A percentile compares a stretch with the other conserved stretches of the same genome.
phyloP scores from a whole-genome alignment of 2,113 vertebrate species.

The Triplophysa rosa region DNA sequence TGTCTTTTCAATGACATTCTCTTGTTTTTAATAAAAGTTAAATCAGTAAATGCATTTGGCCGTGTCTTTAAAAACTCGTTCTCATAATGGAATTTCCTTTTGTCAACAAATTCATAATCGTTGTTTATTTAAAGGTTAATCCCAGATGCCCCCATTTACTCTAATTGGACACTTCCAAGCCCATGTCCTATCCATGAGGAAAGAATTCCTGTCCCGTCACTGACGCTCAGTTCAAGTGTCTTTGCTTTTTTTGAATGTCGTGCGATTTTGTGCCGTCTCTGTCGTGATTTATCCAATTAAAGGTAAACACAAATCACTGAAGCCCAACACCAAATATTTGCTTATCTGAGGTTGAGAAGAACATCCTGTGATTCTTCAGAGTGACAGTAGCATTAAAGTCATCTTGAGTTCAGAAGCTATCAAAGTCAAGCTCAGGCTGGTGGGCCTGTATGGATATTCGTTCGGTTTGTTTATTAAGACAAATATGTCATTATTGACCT shows the following conservation, averaged over 20 bases:
- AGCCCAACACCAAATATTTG: conserved; percentile 61
- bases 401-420: conserved; percentile 7
- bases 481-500: conserved; percentile 45
- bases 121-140: conserved; percentile 65
- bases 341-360: conserved; percentile 60
- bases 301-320: conserved; percentile 51
- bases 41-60: conserved; percentile 22
- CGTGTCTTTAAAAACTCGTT: conserved; percentile 40
- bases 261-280: conserved; percentile 20
- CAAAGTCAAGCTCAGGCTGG: conserved; percentile 43
- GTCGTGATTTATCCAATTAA: conserved; percentile 47
- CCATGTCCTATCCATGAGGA: neutral
- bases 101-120: conserved; percentile 59
- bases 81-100: conserved; percentile 66
- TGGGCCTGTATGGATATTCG: conserved; percentile 43
- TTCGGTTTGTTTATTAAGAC: conserved; percentile 49
- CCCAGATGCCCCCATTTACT: conserved; percentile 46
- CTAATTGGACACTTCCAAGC: conserved; percentile 60
- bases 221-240: conserved; percentile 33
- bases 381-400: conserved; percentile 53
- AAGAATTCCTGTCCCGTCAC: conserved; percentile 33
- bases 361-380: conserved; percentile 51
- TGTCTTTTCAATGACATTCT: too few species aligned
- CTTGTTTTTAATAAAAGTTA: neutral
- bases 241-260: conserved; percentile 30